Base-by-base conservation (phyloP, 53 echinoderm and acorn worm species). In the Antedon mediterranea region DNA sequence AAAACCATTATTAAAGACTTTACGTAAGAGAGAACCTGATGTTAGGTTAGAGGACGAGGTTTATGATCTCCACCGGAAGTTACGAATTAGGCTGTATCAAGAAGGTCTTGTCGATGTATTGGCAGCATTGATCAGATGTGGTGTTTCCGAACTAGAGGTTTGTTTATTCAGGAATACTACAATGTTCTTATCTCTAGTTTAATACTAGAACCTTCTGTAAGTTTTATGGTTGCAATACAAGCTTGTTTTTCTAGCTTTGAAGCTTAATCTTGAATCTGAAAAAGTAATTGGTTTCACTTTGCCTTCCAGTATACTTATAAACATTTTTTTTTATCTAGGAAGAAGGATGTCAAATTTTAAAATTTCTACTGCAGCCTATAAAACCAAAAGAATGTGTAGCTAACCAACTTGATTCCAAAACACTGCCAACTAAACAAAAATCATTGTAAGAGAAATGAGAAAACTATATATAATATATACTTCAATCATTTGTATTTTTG, bases 141-240 rank as follows among this genome's bases (percentile, higher is more conserved):
- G 34, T 29, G 78, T 32, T 33, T 71, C 82, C n/a, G 43, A 82
- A 31, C 78, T 86, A 26, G 82, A 86, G 82, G 86, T 86, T 73
- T 37, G 4, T 37, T 37, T 37, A 6, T 11, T 37, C 4, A 37
- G 11, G 4, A 6, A 4, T 6, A 37, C 11, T 37, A 4, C 4
- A n/a, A n/a, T n/a, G n/a, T n/a, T n/a, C n/a, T n/a, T n/a, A n/a
- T n/a, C n/a, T n/a, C n/a, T n/a, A n/a, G n/a, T n/a, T n/a, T n/a
- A n/a, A n/a, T n/a, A n/a, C n/a, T n/a, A n/a, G n/a, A n/a, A n/a
- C n/a, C n/a, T n/a, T n/a, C n/a, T n/a, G n/a, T n/a, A n/a, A n/a
- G n/a, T n/a, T n/a, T n/a, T n/a, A n/a, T n/a, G n/a, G n/a, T n/a
- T n/a, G n/a, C n/a, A n/a, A n/a, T n/a, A n/a, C n/a, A n/a, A n/a